Evolutionary conservation across 2,888 invertebrate genomes (phyloP), one percentile per base, ranked within the genome.

Genomic region (Psylliodes chrysocephalus): DNA sequence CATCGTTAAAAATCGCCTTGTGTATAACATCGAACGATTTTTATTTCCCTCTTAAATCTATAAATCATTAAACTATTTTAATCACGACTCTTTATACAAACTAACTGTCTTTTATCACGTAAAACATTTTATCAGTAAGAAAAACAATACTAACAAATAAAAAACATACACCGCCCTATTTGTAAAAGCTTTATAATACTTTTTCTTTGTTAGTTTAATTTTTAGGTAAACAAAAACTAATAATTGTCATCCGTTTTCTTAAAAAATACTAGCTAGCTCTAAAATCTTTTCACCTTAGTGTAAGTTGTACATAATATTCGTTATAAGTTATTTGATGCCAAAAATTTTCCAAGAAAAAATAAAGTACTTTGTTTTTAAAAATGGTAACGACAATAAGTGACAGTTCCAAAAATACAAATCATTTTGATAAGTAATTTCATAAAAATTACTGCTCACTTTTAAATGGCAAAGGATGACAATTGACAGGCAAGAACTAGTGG

Each of bases 161-260:
- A 44, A 51, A 35, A 38, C n/a, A 35, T 19, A 38, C 52, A 52
- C 52, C 52, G 52, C 52, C 38, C 52, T 33, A n/a, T 52, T 38
- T 52, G 52, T 52, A 52, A 52, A 52, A 52, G 52, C 52, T 52
- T 52, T 51, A 33, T n/a, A 17, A 51, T 33, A 19, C 38, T 52
- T 52, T 38, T 33, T 35, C 38, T 52, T 52, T 38, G 19, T 52
- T 19, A 22, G 22, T 6, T 38, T n/a, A 38, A 52, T 12, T 52
- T 35, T 35, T 33, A 35, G 22, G 6, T 22, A 22, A 52, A 49
- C 2, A n/a, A 28, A 22, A 22, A 22, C 22, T 47, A 47, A 44
- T 38, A 49, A 33, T 51, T 51, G 51, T 52, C 52, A 38, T 35
- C 38, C 35, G 18, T 52, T 8, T 47, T 47, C n/a, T n/a, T n/a